Base-by-base conservation (phyloP, 2,888 invertebrate species). In the Epinotia brunnichana region DNA sequence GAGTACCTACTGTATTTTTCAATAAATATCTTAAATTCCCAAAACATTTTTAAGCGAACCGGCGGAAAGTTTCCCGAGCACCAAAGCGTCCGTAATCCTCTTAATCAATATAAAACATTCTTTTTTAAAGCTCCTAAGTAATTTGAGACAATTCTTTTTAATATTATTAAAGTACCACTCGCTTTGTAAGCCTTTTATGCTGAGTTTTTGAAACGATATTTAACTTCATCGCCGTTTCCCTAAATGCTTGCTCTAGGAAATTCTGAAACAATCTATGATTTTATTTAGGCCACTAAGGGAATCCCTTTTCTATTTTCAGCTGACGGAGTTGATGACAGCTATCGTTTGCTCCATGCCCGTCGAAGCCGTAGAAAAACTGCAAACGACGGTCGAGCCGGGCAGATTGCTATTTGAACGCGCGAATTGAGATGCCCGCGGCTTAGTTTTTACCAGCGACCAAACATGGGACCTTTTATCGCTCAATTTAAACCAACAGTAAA, bases 141-240 rank as follows among this genome's bases (percentile, higher is more conserved):
- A 67, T 74, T 76, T 76, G 62, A 73, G 76, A 71, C 74, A 69
- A 73, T 77, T 71, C 48, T 29, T 64, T 59, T 19, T 68, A 79
- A 71, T 79, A 76, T 78, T 77, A 80, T 78, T 77, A 76, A 80
- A 77, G 75, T 76, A 73, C n/a, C 64, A 9, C 60, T 70, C 54
- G 57, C 62, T 76, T 74, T 73, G 75, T 75, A 76, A 80, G 75
- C 75, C 73, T 79, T 78, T 77, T 74, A 70, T 69, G 70, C 75
- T 70, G 39, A 77, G 79, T 77, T 80, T 76, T 75, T 76, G 78
- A 77, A 48, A 57, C 19, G 3, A 35, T 39, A 48, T 70, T 19
- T 63, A 10, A 41, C 62, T 35, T 51, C 19, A 13, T 19, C 41
- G 19, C 15, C 56, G 15, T 21, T 56, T 24, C 35, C 19, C 4